Conservation (phyloP, 2,113 vertebrate genomes). For the Hyaena hyaena region DNA sequence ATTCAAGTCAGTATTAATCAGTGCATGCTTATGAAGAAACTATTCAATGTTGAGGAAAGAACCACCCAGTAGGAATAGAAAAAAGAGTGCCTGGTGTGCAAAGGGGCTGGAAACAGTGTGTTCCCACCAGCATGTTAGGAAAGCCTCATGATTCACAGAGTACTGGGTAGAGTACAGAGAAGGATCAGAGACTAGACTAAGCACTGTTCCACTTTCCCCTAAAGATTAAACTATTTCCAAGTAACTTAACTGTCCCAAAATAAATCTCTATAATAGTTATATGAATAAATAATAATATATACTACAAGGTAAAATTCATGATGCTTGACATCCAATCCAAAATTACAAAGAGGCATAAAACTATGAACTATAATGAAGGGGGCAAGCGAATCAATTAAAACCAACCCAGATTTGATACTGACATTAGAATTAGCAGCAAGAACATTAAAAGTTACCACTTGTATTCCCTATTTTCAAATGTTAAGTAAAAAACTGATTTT, state of each 20-base stretch:
- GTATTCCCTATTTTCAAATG: not conserved
- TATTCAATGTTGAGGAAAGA: not conserved
- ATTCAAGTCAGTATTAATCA: not conserved
- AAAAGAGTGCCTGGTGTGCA: not conserved
- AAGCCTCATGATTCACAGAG: not conserved
- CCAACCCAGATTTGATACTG: not conserved
- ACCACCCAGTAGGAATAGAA: not conserved
- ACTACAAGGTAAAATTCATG: slow-evolving; percentile 20
- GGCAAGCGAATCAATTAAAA: not conserved
- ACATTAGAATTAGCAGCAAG: not conserved
- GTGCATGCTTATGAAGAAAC: not conserved
- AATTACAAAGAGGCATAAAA: slow-evolving; percentile 5
- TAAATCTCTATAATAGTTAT: not conserved
- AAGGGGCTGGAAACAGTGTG: not conserved
- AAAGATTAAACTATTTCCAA: not conserved
- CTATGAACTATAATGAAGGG: not conserved
- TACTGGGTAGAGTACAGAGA: not conserved
- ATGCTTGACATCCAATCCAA: not conserved
- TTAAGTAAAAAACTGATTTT: not conserved
- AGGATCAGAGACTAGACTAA: not conserved
- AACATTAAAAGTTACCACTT: not conserved
- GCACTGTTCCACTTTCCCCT: not conserved
- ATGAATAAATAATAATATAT: not conserved
- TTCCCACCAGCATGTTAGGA: not conserved
- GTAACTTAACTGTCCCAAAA: not conserved